These are phyloP conservation scores for Nibea coibor DNA, from an alignment of 2,113 vertebrate genomes.

Conservation along the genomic window DNA sequence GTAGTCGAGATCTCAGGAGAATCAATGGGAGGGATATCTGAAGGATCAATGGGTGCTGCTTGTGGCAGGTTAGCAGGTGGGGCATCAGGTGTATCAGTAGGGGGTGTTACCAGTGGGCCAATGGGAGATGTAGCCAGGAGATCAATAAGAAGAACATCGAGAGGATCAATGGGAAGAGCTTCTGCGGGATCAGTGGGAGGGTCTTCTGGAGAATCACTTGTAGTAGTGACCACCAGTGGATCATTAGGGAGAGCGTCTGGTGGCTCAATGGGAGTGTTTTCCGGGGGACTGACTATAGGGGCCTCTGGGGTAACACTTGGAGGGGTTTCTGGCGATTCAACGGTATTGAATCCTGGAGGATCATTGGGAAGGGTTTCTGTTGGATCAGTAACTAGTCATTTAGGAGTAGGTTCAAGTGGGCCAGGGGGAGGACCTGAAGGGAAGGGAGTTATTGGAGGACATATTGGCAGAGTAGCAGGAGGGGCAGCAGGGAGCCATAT, in stretches of 20 bases:
- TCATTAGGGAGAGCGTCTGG: constrained; percentile 43
- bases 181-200: constrained; percentile 59
- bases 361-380: constrained; percentile 52
- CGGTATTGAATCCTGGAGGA: constrained; percentile 40
- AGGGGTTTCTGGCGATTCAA: constrained; percentile 48
- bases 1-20: constrained; percentile 67
- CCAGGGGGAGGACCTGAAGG: constrained; percentile 54
- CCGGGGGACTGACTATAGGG: constrained; percentile 30
- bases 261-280: constrained; percentile 42
- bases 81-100: constrained; percentile 36
- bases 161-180: constrained; percentile 51
- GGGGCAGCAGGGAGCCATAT: constrained; percentile 58
- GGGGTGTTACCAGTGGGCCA: constrained; percentile 39
- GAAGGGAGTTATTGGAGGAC: constrained; percentile 40
- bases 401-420: constrained; percentile 51
- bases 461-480: constrained; percentile 46
- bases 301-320: constrained; percentile 29
- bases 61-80: constrained; percentile 48
- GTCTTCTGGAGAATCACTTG: constrained; percentile 48
- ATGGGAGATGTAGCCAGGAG: constrained; percentile 58
- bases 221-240: constrained; percentile 43
- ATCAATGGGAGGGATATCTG: constrained; percentile 53
- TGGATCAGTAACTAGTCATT: constrained; percentile 57
- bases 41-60: constrained; percentile 45
- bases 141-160: constrained; percentile 51